A percentile compares a stretch with the other conserved stretches of the same genome.
Conservation (phyloP, 92 coral and sea anemone genomes). For the Bergia sp. region DNA sequence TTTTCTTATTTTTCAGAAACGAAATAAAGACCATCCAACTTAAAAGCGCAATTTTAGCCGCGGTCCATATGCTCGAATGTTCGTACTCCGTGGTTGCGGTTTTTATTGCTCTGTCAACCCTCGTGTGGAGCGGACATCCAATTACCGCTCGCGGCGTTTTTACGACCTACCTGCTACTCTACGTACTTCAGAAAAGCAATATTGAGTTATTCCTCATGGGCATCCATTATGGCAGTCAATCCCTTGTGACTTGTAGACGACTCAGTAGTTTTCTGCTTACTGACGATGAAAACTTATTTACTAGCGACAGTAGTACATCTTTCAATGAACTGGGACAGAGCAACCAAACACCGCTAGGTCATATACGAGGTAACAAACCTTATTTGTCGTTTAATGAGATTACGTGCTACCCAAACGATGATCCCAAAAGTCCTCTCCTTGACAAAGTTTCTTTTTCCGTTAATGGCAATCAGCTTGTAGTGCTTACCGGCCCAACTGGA, state of each 20-base stretch:
- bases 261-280: conserved; percentile 34
- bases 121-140: conserved; percentile 40
- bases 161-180: conserved; percentile 42
- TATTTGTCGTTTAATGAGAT: conserved; percentile 24
- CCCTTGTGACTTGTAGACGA: conserved; percentile 37
- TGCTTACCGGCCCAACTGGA: conserved; percentile 41
- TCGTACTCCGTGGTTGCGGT: conserved; percentile 45
- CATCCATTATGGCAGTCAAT: conserved; percentile 44
- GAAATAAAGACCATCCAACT: conserved; percentile 41
- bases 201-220: conserved; percentile 49
- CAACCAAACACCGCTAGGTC: background rate
- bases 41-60: conserved; percentile 49
- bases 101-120: conserved; percentile 47
- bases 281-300: conserved; percentile 7
- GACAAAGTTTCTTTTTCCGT: conserved; percentile 35
- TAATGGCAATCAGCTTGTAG: conserved; percentile 34
- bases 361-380: background rate
- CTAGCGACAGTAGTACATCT: background rate
- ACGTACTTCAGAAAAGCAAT: conserved; percentile 41
- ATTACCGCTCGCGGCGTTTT: conserved; percentile 47
- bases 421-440: conserved; percentile 33
- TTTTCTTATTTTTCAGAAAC: conserved; percentile 6
- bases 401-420: conserved; percentile 33
- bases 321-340: background rate
- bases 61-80: conserved; percentile 38